These are phyloP conservation scores for Acromyrmex echinatior DNA, from an alignment of 1,140 invertebrate species.

Conservation along the genomic window DNA sequence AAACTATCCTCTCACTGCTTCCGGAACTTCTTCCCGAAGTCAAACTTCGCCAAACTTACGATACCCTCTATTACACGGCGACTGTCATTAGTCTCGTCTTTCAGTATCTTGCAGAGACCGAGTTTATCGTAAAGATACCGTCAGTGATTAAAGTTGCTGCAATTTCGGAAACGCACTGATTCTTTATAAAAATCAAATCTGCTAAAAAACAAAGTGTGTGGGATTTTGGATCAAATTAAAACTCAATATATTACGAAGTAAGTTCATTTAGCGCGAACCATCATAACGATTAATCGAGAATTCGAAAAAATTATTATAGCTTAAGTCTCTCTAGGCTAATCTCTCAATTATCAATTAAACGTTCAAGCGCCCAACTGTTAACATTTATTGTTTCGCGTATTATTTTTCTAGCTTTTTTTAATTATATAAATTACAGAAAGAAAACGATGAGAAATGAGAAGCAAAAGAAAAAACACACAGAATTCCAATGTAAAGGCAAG, in stretches of 20 bases:
- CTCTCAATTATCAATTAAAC: neutral
- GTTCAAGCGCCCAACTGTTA: neutral
- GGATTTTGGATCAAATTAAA: neutral
- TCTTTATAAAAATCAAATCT: neutral
- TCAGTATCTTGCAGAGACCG: slow-evolving; percentile 31
- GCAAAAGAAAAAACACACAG: neutral
- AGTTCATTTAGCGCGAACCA: neutral
- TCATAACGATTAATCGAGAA: neutral
- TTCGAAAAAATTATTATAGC: neutral
- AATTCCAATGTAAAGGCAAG: neutral
- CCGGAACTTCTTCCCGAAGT: slow-evolving; percentile 65
- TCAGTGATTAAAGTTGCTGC: slow-evolving; percentile 37
- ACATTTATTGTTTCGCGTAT: neutral
- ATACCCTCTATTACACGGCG: slow-evolving; percentile 65
- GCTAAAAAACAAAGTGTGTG: neutral
- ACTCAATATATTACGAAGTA: neutral
- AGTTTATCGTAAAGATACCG: slow-evolving; percentile 36
- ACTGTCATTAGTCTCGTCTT: slow-evolving; percentile 70
- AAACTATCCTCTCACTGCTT: slow-evolving; percentile 51
- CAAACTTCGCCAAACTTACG: slow-evolving; percentile 64
- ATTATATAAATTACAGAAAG: neutral
- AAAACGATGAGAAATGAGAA: neutral
- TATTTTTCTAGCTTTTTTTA: neutral
- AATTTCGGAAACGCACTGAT: slow-evolving; percentile 27
- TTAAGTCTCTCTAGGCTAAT: too few relatives aligned